Evolutionary conservation across 37 sponge, comb jelly and placozoan genomes (phyloP), one percentile per base, ranked within the genome.

Genomic region (Dysidea cf. avara): DNA sequence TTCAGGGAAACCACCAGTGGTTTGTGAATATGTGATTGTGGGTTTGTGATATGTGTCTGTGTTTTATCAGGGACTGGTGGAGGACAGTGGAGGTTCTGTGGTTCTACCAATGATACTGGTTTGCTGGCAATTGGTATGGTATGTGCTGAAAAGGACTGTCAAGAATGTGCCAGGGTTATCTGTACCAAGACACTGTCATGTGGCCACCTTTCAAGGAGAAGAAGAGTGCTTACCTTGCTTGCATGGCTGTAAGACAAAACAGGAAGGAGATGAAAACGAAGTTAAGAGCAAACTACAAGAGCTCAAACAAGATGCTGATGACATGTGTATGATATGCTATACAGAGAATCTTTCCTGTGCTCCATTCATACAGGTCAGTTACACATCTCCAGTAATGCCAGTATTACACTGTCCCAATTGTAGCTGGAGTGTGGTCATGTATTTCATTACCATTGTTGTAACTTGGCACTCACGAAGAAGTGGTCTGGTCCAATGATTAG

Each of bases 311-410:
- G 97, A 97, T 66, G 91, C 89, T n/a, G 97, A 97, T 47, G 97
- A 97, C 76, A 97, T 97, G 97, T 97, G 97, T 64, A 93, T 97
- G 86, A 87, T 97, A 12, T 97, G 97, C 71, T 97, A 93, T 71
- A 91, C 94, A 11, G 97, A 95, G 59, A 76, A 78, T 4, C 83
- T 95, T 52, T 87, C 86, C 38, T 86, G 84, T 78, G 96, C 88
- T 51, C 88, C 96, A 2, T 80, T 65, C 52, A 69, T 93, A 14
- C 92, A 91, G 87, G 91, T 90, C 28, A 1, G 58, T 64, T 34
- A 39, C 24, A 66, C 26, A 40, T 30, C n/a, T n/a, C 3, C 49
- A 17, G 46, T 43, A 66, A 43, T 40, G 3, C 36, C 47, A 14
- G 56, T 26, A 20, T 29, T 31, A 48, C 28, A 26, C 24, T 68